A percentile compares a stretch with the other conserved stretches of the same genome.
phyloP scores from a whole-genome alignment of 2,113 vertebrate genomes.

The Montifringilla adamsi region DNA sequence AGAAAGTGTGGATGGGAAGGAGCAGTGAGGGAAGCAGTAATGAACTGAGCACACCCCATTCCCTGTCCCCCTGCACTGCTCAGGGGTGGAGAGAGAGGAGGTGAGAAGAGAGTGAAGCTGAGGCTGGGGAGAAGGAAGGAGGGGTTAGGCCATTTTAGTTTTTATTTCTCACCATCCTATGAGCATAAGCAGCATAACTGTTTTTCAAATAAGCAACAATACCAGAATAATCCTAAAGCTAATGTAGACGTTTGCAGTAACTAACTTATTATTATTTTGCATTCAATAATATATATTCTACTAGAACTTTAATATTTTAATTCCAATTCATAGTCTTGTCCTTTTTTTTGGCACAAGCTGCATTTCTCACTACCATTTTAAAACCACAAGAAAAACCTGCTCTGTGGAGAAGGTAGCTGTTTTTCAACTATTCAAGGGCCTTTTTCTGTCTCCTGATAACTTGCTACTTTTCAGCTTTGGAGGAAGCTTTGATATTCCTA shows the following conservation, averaged over 20 bases:
- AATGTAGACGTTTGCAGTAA: not conserved
- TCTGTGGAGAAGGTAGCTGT: not conserved
- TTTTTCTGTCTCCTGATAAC: not conserved
- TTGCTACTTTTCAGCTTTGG: not conserved
- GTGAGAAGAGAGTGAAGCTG: accelerated
- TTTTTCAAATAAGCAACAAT: not conserved
- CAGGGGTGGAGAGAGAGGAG: not conserved
- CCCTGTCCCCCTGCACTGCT: accelerated
- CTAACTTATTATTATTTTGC: not conserved
- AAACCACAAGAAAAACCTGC: not conserved
- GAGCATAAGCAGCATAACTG: not conserved
- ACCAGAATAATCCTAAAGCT: not conserved
- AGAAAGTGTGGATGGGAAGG: not conserved
- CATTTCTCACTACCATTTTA: not conserved
- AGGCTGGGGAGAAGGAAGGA: not conserved
- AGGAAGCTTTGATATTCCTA: not conserved
- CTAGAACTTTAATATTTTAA: not conserved
- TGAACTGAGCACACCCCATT: not conserved
- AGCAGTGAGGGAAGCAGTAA: not conserved
- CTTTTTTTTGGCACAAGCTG: not conserved
- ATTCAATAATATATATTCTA: not conserved
- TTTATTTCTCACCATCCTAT: not conserved
- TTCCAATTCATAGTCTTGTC: not conserved
- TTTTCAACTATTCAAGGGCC: not conserved
- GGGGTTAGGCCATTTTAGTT: not conserved